Evolutionary conservation across 2,888 invertebrate genomes (phyloP).

Genomic region (Salpingus planirostris): DNA sequence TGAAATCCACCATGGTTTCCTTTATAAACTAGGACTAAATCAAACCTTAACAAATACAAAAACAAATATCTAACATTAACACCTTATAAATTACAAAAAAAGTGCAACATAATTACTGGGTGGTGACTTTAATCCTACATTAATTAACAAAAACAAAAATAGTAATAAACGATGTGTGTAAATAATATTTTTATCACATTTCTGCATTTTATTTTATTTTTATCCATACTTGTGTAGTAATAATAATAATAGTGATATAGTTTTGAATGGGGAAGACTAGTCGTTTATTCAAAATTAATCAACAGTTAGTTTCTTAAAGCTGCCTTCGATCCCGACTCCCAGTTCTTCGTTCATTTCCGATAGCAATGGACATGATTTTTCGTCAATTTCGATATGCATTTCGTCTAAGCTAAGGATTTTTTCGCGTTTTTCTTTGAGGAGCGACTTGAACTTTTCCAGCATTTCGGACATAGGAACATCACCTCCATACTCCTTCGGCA

Average conservation of each 20-base stretch:
- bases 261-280: slow-evolving; percentile 7
- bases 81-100: too few relatives aligned
- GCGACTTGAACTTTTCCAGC: slow-evolving; percentile 65
- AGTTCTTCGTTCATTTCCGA: slow-evolving; percentile 55
- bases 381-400: slow-evolving; percentile 65
- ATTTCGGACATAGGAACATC: slow-evolving; percentile 69
- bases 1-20: slow-evolving; percentile 17
- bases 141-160: too few relatives aligned
- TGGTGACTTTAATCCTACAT: too few relatives aligned
- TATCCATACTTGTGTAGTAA: too few relatives aligned
- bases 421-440: slow-evolving; percentile 54
- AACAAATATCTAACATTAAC: too few relatives aligned
- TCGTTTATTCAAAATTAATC: slow-evolving; percentile 50
- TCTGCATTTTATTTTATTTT: too few relatives aligned
- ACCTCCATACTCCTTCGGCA: slow-evolving; percentile 87
- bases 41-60: too few relatives aligned
- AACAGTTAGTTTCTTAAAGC: slow-evolving; percentile 75
- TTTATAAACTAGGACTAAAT: too few relatives aligned
- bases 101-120: too few relatives aligned
- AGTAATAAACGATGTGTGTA: too few relatives aligned
- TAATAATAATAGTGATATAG: too few relatives aligned
- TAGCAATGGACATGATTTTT: slow-evolving; percentile 36
- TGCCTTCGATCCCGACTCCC: slow-evolving; percentile 67
- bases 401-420: slow-evolving; percentile 63
- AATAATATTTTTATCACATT: too few relatives aligned